Evolutionary conservation across 2,888 invertebrate species (phyloP).

Genomic region (Mystacides longicornis): DNA sequence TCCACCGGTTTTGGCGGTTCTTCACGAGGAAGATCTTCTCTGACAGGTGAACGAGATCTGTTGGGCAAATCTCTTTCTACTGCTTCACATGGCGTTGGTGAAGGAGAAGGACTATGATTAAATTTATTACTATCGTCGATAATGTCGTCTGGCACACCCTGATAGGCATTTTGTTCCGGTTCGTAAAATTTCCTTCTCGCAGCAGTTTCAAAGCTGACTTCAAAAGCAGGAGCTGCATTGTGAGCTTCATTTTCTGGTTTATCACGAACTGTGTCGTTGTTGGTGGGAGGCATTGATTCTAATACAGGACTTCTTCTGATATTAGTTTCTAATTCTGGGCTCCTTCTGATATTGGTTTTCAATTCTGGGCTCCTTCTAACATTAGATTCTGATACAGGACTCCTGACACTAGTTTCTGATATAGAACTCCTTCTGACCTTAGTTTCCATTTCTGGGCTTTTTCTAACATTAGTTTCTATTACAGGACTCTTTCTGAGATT

Average conservation of each 20-base stretch:
- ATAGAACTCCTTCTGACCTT: too few relatives aligned
- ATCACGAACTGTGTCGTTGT: background rate
- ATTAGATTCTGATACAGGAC: background rate
- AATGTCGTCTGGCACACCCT: background rate
- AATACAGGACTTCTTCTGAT: background rate
- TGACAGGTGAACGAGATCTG: conserved; percentile 31
- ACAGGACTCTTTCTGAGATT: too few relatives aligned
- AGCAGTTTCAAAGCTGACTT: conserved; percentile 28
- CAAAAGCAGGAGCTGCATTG: background rate
- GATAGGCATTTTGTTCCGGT: background rate
- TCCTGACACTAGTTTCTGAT: background rate
- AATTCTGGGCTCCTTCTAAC: too few relatives aligned
- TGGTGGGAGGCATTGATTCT: background rate
- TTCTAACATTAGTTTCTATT: background rate
- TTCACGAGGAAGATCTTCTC: background rate
- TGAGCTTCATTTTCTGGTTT: conserved; percentile 29
- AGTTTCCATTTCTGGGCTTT: background rate
- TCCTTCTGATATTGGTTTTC: background rate
- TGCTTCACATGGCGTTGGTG: background rate
- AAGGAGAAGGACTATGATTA: background rate
- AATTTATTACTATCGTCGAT: background rate
- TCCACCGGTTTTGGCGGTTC: too few relatives aligned
- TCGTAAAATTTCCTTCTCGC: conserved; percentile 33
- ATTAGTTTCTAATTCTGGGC: background rate
- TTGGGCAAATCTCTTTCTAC: too few relatives aligned